Evolutionary conservation across 2,113 vertebrate species (phyloP), one percentile per base, ranked within the genome.

Genomic region (Tragelaphus strepsiceros): DNA sequence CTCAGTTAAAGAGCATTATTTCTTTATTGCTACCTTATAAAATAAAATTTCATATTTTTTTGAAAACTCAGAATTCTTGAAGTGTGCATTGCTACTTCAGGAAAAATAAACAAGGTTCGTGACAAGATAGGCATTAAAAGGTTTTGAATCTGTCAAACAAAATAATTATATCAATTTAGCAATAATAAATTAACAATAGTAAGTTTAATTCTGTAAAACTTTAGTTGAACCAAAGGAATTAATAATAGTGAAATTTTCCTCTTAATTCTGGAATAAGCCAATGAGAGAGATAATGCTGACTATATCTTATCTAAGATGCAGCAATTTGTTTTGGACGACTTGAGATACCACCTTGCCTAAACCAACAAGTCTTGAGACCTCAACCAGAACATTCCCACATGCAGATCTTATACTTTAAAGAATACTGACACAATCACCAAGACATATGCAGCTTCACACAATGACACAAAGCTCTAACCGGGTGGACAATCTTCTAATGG

Each of bases 121-220:
- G 61, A 90, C 53, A 84, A 87, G 30, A 93, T 2, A 62, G 54
- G 9, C 28, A 49, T 46, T 51, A 64, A 82, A 90, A 91, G 61
- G 43, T 88, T 91, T 61, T 71, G 43, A 90, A 54, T 35, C 71
- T 90, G 54, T 85, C 81, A 74, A 94, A 88, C 64, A 96, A 97
- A 97, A 94, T 83, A 96, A 96, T 94, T 21, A 54, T 13, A 94
- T 51, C 74, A 95, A 74, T 62, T 93, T 87, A 93, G 81, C 53
- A 82, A 53, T 81, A 87, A 43, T 74, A 94, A 85, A 56, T 90
- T 56, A 88, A 39, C 22, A 24, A 86, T 26, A 86, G 35, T 61
- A 84, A n/a, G 14, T 80, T 93, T 87, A 94, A 88, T 56, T 87
- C 35, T 46, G 1, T 61, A 93, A 82, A 96, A 88, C 32, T 35